Percentiles rank a stretch among this genome's conserved stretches.
Conservation (phyloP, 2,797 vertebrate genomes). For the Varecia variegata region DNA sequence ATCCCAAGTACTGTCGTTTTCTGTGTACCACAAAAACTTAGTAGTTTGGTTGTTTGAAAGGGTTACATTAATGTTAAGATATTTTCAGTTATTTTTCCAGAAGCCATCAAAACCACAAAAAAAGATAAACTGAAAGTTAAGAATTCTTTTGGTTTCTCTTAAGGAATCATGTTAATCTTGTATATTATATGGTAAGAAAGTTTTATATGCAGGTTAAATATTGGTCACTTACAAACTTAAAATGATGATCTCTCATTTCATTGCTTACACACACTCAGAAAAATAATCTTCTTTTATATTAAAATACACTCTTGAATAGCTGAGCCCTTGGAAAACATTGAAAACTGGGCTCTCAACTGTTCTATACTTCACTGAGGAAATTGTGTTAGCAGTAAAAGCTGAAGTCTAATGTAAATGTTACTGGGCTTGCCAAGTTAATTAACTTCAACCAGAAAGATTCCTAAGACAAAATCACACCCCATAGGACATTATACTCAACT, state of each 20-base stretch:
- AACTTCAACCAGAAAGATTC: not conserved
- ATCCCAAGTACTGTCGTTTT: not conserved
- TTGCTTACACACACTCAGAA: not conserved
- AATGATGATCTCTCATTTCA: not conserved
- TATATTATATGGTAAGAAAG: not conserved
- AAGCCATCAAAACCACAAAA: constrained; percentile 1
- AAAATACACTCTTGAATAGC: not conserved
- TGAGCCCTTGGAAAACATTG: not conserved
- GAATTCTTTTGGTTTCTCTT: constrained; percentile 12
- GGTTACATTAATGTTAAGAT: not conserved
- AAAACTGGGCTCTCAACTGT: not conserved
- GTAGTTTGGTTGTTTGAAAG: not conserved
- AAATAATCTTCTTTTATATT: not conserved
- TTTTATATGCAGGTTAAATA: constrained; percentile 33
- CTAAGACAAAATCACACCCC: not conserved
- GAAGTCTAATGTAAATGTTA: not conserved
- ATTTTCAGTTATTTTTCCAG: constrained; percentile 31
- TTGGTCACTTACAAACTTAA: not conserved
- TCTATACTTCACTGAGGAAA: not conserved
- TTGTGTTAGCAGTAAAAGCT: not conserved
- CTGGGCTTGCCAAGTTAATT: not conserved
- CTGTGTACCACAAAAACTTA: not conserved
- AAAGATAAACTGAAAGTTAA: constrained; percentile 13
- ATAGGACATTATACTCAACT: not conserved
- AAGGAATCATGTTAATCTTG: not conserved